Conservation (phyloP, 2,888 invertebrate species). For the Drosophila antonietae region DNA sequence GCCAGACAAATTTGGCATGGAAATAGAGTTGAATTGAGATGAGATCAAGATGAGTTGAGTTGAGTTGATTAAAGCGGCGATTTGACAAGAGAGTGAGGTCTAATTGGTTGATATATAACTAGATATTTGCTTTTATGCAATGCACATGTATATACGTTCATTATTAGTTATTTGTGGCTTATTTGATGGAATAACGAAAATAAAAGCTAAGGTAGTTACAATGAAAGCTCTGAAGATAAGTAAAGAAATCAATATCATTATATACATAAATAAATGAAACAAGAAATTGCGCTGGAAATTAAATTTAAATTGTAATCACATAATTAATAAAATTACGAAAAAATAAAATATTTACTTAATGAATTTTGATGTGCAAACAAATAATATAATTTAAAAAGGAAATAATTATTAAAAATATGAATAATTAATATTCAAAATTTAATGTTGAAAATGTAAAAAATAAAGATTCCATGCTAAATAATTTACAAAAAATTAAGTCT, state of each 20-base stretch:
- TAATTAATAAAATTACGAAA: background rate
- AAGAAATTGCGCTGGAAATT: background rate
- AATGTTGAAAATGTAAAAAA: background rate
- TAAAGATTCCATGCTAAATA: background rate
- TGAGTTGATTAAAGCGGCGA: conserved; percentile 38
- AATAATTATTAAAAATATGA: background rate
- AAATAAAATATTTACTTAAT: background rate
- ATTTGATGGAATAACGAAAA: conserved; percentile 21
- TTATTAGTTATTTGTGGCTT: conserved; percentile 34
- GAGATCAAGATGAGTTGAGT: conserved; percentile 32
- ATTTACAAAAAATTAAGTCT: background rate
- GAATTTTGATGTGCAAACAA: background rate
- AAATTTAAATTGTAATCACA: background rate
- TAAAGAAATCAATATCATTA: background rate
- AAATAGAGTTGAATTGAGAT: conserved; percentile 39
- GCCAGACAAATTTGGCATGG: conserved; percentile 32
- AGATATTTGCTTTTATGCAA: conserved; percentile 38
- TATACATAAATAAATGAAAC: background rate
- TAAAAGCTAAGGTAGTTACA: background rate
- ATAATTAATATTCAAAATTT: background rate
- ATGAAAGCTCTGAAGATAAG: background rate
- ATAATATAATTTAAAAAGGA: background rate
- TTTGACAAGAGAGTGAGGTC: conserved; percentile 36
- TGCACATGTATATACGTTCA: conserved; percentile 23
- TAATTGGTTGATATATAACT: conserved; percentile 48